A percentile compares a stretch with the other conserved stretches of the same genome.
Conservation (phyloP, 2,113 vertebrate genomes). For the Chitala chitala region DNA sequence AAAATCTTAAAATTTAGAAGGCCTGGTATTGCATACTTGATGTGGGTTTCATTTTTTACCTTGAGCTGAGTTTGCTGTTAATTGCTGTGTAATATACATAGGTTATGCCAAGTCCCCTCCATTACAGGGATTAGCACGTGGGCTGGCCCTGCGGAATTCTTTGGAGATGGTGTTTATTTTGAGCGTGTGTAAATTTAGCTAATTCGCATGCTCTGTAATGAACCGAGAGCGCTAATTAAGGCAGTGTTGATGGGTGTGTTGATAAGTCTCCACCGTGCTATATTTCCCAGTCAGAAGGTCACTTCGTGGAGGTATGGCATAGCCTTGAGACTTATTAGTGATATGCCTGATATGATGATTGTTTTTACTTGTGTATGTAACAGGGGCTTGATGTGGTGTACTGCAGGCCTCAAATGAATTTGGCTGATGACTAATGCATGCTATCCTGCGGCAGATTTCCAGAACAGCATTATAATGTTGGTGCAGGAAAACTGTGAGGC, state of each 20-base stretch:
- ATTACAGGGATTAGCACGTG: neutral
- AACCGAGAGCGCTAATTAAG: constrained; percentile 69
- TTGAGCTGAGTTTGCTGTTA: neutral
- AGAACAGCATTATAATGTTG: neutral
- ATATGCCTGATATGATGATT: neutral
- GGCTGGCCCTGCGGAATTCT: neutral
- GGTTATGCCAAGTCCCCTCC: neutral
- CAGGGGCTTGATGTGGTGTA: neutral
- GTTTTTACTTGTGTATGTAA: constrained; percentile 4
- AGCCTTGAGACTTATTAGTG: neutral
- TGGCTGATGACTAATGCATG: neutral
- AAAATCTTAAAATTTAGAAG: too few relatives aligned
- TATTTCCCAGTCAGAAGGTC: constrained; percentile 64
- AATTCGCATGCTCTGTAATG: constrained; percentile 71
- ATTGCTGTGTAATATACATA: neutral
- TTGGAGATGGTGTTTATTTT: constrained; percentile 60
- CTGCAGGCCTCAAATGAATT: neutral
- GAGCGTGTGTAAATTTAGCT: constrained; percentile 64
- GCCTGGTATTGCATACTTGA: too few relatives aligned
- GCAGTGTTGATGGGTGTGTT: constrained; percentile 65
- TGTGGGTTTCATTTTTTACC: too few relatives aligned
- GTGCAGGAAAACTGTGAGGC: neutral
- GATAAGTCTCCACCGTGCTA: constrained; percentile 67
- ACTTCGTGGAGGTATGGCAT: constrained; percentile 42
- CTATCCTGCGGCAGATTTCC: neutral